Evolutionary conservation across 2,797 vertebrate genomes (phyloP).

Genomic region (Decapterus maruadsi): DNA sequence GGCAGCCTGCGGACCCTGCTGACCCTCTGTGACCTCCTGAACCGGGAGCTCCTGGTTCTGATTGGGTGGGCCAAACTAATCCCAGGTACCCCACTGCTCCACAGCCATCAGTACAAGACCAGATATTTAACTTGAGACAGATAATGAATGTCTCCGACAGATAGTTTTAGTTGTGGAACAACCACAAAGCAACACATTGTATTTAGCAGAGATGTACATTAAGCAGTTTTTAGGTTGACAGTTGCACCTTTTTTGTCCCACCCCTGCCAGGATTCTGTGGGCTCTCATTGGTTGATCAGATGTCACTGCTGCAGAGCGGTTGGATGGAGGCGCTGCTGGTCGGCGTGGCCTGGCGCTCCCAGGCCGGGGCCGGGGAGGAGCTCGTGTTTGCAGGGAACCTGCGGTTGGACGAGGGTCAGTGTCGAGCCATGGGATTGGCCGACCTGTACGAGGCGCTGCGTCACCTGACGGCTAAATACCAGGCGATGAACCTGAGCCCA

Average conservation of each 20-base stretch:
- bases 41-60: slow-evolving; percentile 84
- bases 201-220: too few species aligned
- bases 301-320: slow-evolving; percentile 83
- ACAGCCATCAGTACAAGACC: too few species aligned
- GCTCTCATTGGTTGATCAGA: slow-evolving; percentile 85
- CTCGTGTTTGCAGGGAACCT: slow-evolving; percentile 81
- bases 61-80: slow-evolving; percentile 87
- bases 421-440: slow-evolving; percentile 69
- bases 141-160: too few species aligned
- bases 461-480: slow-evolving; percentile 78
- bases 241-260: background rate
- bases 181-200: too few species aligned
- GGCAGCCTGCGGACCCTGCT: slow-evolving; percentile 79
- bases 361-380: slow-evolving; percentile 55
- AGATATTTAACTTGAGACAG: too few species aligned
- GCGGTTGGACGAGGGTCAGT: slow-evolving; percentile 69
- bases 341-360: slow-evolving; percentile 80
- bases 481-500: slow-evolving; percentile 71
- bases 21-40: slow-evolving; percentile 86
- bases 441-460: slow-evolving; percentile 76
- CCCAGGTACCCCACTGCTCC: slow-evolving; percentile 68
- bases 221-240: too few species aligned
- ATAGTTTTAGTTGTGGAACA: too few species aligned
- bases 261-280: slow-evolving; percentile 72
- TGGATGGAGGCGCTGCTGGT: slow-evolving; percentile 86